A percentile compares a stretch with the other conserved stretches of the same genome.
Evolutionary conservation across 2,113 vertebrate genomes (phyloP).

Genomic region (Corythornis vintsioides): DNA sequence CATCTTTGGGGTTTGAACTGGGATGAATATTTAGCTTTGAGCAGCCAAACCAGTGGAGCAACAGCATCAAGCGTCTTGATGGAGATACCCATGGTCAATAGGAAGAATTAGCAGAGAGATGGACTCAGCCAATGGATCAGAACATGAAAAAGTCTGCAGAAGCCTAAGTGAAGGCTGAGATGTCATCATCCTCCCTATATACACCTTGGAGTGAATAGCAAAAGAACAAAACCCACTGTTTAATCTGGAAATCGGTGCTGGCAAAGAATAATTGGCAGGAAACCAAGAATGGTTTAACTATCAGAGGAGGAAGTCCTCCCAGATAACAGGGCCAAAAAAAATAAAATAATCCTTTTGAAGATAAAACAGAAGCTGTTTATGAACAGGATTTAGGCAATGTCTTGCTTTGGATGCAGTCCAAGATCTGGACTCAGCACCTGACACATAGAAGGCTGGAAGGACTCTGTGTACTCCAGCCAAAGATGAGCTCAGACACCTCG

Average conservation of each 20-base stretch:
- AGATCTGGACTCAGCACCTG: slow-evolving; percentile 19
- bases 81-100: neutral
- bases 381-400: neutral
- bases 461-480: neutral
- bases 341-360: neutral
- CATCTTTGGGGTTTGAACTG: neutral
- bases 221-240: neutral
- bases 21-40: neutral
- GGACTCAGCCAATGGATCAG: neutral
- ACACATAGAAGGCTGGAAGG: neutral
- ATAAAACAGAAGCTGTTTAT: neutral
- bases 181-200: neutral
- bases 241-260: slow-evolving; percentile 2
- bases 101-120: neutral
- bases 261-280: neutral
- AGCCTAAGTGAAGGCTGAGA: neutral
- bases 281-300: neutral
- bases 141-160: neutral
- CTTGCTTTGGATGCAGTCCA: neutral
- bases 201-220: neutral
- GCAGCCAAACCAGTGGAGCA: neutral
- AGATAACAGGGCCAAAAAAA: neutral
- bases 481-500: slow-evolving; percentile 49
- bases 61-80: neutral
- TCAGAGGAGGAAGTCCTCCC: neutral